Evolutionary conservation across 2,888 invertebrate genomes (phyloP).

Genomic region (Ganaspis brasiliensis): DNA sequence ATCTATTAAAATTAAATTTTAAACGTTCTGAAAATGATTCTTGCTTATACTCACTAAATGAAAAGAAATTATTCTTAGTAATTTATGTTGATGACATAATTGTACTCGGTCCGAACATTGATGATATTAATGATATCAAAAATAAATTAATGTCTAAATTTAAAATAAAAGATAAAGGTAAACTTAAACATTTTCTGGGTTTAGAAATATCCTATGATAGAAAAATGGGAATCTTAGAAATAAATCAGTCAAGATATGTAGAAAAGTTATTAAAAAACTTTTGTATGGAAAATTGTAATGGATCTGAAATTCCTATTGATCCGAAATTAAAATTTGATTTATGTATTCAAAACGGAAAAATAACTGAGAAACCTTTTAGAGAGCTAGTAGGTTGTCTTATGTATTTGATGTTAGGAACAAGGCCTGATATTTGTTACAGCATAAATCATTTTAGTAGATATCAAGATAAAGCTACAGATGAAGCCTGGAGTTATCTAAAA

Average conservation of each 20-base stretch:
- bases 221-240: slow-evolving; percentile 46
- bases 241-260: slow-evolving; percentile 47
- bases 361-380: slow-evolving; percentile 27
- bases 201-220: slow-evolving; percentile 50
- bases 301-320: slow-evolving; percentile 9
- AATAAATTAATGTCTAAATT: slow-evolving; percentile 46
- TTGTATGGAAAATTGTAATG: slow-evolving; percentile 45
- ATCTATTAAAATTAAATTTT: not conserved
- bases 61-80: slow-evolving; percentile 7
- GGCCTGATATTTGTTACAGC: slow-evolving; percentile 56
- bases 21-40: slow-evolving; percentile 25
- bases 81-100: slow-evolving; percentile 38
- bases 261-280: slow-evolving; percentile 51
- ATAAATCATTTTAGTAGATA: slow-evolving; percentile 54
- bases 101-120: slow-evolving; percentile 48
- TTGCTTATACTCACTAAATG: slow-evolving; percentile 4
- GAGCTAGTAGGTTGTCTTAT: slow-evolving; percentile 51
- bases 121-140: slow-evolving; percentile 21
- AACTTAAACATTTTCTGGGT: slow-evolving; percentile 53
- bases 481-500: slow-evolving; percentile 48
- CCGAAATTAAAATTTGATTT: slow-evolving; percentile 17
- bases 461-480: slow-evolving; percentile 51
- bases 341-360: not conserved
- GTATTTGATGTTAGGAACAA: slow-evolving; percentile 51
- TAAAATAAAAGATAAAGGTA: slow-evolving; percentile 51